Conservation (phyloP, 2,797 vertebrate genomes). For the Hippopotamyrus pictus region DNA sequence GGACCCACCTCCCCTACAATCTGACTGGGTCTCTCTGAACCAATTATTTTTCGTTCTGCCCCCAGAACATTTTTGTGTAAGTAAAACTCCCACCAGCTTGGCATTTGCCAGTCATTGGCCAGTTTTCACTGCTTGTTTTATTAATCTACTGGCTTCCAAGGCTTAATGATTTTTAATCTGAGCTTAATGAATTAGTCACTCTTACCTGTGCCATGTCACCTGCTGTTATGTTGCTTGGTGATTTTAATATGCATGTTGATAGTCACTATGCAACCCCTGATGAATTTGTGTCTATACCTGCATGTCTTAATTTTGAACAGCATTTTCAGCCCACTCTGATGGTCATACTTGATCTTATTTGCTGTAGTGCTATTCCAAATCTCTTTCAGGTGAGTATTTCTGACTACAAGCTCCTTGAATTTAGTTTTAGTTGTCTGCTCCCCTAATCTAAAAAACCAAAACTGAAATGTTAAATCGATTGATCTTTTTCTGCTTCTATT, state of each 20-base stretch:
- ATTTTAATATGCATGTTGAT: neutral
- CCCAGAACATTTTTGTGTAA: neutral
- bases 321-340: neutral
- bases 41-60: neutral
- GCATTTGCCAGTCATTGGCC: neutral
- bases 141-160: neutral
- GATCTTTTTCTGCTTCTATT: neutral
- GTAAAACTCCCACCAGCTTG: neutral
- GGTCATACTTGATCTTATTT: neutral
- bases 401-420: neutral
- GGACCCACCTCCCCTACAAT: neutral
- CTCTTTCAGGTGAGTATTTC: neutral
- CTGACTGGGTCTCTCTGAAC: neutral
- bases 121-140: neutral
- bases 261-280: neutral
- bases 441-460: neutral
- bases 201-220: constrained; percentile 2
- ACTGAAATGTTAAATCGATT: neutral
- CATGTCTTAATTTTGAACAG: neutral
- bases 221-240: neutral
- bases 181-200: constrained; percentile 1
- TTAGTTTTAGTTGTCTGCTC: neutral
- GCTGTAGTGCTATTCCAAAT: neutral
- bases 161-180: neutral
- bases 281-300: neutral